Evolutionary conservation across 2,888 invertebrate genomes (phyloP).

Genomic region (Archips xylosteana): DNA sequence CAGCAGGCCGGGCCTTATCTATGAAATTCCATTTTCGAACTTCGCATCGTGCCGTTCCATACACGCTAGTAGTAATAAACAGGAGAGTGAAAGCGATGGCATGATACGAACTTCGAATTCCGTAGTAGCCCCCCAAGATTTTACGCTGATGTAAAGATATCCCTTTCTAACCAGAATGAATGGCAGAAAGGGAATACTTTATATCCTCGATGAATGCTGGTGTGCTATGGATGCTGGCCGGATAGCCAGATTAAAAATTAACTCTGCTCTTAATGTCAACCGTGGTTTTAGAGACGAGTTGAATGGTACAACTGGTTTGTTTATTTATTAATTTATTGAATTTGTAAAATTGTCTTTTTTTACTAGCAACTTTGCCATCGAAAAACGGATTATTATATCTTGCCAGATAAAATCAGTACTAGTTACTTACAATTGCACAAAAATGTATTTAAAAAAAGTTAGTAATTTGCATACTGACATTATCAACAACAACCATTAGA

Average conservation of each 20-base stretch:
- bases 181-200: background rate
- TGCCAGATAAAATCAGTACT: slow-evolving; percentile 1
- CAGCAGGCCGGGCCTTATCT: background rate
- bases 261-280: background rate
- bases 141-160: background rate
- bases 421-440: slow-evolving; percentile 10
- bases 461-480: slow-evolving; percentile 5
- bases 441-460: slow-evolving; percentile 2
- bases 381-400: background rate
- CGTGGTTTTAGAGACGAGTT: background rate
- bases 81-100: too few relatives aligned
- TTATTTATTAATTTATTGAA: background rate
- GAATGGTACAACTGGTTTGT: background rate
- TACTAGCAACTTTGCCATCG: background rate
- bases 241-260: background rate
- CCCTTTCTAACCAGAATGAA: background rate
- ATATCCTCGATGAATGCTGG: background rate
- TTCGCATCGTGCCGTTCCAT: too few relatives aligned
- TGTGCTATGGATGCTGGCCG: background rate
- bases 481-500: background rate
- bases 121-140: too few relatives aligned
- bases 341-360: background rate
- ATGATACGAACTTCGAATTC: too few relatives aligned
- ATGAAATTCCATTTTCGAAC: too few relatives aligned
- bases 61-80: too few relatives aligned